Base-by-base conservation (phyloP, 1,140 invertebrate genomes). In the Vollenhovia emeryi region DNA sequence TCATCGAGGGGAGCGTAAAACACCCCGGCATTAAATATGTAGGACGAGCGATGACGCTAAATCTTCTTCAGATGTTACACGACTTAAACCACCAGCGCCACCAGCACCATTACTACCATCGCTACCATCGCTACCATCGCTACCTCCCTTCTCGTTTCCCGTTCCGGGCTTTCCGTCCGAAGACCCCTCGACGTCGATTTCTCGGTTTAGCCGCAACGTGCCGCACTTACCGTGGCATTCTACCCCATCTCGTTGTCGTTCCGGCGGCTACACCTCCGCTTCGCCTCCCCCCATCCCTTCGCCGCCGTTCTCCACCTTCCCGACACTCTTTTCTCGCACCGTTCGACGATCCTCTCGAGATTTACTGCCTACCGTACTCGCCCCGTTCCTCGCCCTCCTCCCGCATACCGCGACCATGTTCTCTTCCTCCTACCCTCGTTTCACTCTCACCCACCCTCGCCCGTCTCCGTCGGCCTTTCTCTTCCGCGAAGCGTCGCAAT, bases 21-120 rank as follows among this genome's bases (percentile, higher is more conserved):
- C 84, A 84, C 18, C 24, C 40, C 83, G 80, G 86, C 86, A 90
- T 91, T 91, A 92, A 92, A 93, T 86, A 92, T 91, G 90, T 91
- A 89, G 85, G 87, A 85, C 74, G 84, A 86, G 64, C 80, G 88
- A 90, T 90, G 88, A 85, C 48, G 80, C 85, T 91, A 89, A 91
- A 91, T 91, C 89, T 91, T 86, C 60, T 83, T 86, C 62, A 83
- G 86, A 88, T 86, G 84, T 89, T 74, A 40, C 48, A 82, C 45
- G 85, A 86, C 78, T 89, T 86, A 85, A 89, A 86, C 75, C 84
- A 71, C 69, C 76, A 27, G 33, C 71, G 50, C 68, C 45, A 21
- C 9, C 50, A 24, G 24, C 50, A 27, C 33, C 33, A n/a, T n/a
- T n/a, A n/a, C n/a, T n/a, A n/a, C n/a, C n/a, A n/a, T n/a, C n/a